phyloP scores from a whole-genome alignment of 2,797 vertebrate species.

The Hypotaenidia okinawae region DNA sequence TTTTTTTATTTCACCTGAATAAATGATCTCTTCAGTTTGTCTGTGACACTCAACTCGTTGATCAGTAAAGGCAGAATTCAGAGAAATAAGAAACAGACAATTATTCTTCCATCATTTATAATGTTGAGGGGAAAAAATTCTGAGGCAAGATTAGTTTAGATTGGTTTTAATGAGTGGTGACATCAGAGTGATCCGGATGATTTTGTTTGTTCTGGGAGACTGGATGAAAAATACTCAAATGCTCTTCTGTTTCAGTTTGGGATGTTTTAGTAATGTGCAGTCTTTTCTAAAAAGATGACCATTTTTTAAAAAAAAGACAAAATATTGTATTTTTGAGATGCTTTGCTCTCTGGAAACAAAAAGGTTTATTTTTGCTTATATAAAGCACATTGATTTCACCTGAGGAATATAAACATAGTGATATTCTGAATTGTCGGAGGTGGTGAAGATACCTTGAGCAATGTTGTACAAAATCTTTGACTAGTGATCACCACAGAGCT shows the following conservation, averaged over 20 bases:
- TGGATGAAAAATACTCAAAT: background rate
- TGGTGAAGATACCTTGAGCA: background rate
- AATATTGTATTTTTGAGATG: background rate
- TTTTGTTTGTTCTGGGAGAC: conserved; percentile 4
- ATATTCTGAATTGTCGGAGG: background rate
- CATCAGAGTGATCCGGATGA: background rate
- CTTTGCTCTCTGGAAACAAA: background rate
- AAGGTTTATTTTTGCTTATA: conserved; percentile 22
- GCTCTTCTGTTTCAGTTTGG: background rate
- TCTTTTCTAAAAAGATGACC: background rate
- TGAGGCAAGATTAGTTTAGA: background rate
- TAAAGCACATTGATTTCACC: conserved; percentile 12
- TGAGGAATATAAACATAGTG: conserved; percentile 33
- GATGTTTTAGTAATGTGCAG: background rate
- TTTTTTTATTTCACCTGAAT: background rate
- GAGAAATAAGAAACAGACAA: background rate
- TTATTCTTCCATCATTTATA: background rate
- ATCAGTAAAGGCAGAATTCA: background rate
- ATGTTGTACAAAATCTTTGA: background rate
- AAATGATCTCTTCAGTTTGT: background rate
- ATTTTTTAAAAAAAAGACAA: background rate
- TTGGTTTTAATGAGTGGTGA: background rate
- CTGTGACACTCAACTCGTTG: background rate
- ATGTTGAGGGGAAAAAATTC: background rate
- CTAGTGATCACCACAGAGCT: background rate